Conservation (phyloP, 2,888 invertebrate genomes). For the Rhamphomyia laevipes region DNA sequence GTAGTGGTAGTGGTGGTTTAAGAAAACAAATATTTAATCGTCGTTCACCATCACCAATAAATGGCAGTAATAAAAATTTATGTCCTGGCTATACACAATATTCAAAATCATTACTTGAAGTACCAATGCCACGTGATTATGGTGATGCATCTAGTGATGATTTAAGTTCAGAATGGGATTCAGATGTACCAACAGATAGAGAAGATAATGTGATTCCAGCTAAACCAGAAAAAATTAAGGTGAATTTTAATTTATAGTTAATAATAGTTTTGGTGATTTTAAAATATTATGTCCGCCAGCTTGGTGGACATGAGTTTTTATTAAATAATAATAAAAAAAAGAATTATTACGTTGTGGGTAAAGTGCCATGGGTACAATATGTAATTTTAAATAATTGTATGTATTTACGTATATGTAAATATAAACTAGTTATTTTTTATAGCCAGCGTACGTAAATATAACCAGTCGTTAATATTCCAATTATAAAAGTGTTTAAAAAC, state of each 20-base stretch:
- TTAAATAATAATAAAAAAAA: too few species aligned
- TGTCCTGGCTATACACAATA: conserved; percentile 68
- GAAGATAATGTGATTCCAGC: conserved; percentile 11
- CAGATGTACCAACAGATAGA: conserved; percentile 48
- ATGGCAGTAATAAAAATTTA: conserved; percentile 23
- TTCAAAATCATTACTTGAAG: conserved; percentile 61
- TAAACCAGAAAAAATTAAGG: conserved; percentile 18
- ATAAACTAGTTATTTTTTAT: too few species aligned
- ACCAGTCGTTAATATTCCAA: too few species aligned
- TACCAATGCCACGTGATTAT: conserved; percentile 66
- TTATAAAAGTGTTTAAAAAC: too few species aligned
- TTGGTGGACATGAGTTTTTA: too few species aligned
- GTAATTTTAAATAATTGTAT: too few species aligned
- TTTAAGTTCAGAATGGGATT: conserved; percentile 85
- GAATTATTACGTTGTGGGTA: too few species aligned
- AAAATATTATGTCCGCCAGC: too few species aligned
- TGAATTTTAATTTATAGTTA: conserved; percentile 9
- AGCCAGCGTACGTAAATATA: too few species aligned
- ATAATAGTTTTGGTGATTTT: too few species aligned
- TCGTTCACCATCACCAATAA: conserved; percentile 40
- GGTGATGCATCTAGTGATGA: conserved; percentile 87
- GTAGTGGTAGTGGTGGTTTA: conserved; percentile 12
- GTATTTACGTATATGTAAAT: too few species aligned
- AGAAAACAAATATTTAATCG: conserved; percentile 37
- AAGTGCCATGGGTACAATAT: too few species aligned